phyloP scores from a whole-genome alignment of 2,888 invertebrate genomes.

The Apamea epomidion region DNA sequence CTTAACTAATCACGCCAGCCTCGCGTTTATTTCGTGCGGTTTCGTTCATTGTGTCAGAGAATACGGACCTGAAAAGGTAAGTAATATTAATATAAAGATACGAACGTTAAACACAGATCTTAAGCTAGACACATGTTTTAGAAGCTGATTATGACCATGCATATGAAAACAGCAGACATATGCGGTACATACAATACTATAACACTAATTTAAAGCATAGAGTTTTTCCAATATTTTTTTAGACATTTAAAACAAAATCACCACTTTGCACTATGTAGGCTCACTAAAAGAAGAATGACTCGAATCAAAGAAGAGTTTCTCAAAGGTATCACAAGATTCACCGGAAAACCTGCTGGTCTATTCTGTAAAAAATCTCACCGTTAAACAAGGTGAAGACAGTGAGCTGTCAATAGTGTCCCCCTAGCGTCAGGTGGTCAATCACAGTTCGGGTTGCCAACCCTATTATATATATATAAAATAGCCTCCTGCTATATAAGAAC shows the following conservation, averaged over 20 bases:
- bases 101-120: neutral
- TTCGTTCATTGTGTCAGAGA: no score
- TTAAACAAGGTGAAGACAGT: neutral
- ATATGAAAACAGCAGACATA: neutral
- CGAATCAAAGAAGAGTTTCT: constrained; percentile 10
- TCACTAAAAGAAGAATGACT: neutral
- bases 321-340: constrained; percentile 41
- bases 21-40: neutral
- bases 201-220: constrained; percentile 6
- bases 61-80: neutral
- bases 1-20: neutral
- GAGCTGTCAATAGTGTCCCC: neutral
- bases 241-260: constrained; percentile 9
- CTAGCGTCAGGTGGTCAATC: neutral
- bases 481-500: no score
- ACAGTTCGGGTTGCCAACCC: neutral
- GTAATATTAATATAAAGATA: neutral
- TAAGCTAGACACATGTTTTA: neutral
- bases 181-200: neutral
- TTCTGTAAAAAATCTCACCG: neutral
- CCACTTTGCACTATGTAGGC: constrained; percentile 1
- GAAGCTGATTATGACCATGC: neutral
- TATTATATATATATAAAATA: no score
- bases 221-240: neutral
- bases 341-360: neutral